A percentile compares a stretch with the other conserved stretches of the same genome.
phyloP scores from a whole-genome alignment of 2,797 vertebrate species.

The Darevskia mixta region DNA sequence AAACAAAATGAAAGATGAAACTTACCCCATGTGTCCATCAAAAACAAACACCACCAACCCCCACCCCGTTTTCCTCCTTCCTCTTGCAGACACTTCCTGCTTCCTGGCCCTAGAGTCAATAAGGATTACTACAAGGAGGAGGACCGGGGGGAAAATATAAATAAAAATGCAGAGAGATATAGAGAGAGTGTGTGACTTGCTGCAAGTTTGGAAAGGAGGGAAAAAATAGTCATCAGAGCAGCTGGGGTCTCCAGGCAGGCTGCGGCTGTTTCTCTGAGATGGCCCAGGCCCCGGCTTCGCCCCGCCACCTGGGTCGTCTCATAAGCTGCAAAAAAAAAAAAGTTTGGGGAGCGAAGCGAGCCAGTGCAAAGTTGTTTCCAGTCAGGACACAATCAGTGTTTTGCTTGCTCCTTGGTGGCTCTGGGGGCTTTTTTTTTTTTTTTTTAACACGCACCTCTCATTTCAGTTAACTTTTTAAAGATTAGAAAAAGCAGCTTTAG shows the following conservation, averaged over 20 bases:
- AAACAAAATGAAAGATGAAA: slow-evolving; percentile 67
- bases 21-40: slow-evolving; percentile 77
- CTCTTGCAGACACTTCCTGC: slow-evolving; percentile 64
- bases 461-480: slow-evolving; percentile 82
- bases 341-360: slow-evolving; percentile 73
- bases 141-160: neutral
- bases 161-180: neutral
- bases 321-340: slow-evolving; percentile 71
- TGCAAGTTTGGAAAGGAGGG: slow-evolving; percentile 33
- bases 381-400: slow-evolving; percentile 76
- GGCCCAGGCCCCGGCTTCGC: slow-evolving; percentile 71
- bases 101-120: slow-evolving; percentile 69
- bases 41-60: slow-evolving; percentile 67
- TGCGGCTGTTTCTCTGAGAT: slow-evolving; percentile 70
- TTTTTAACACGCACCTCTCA: slow-evolving; percentile 75
- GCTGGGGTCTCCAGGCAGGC: slow-evolving; percentile 45
- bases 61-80: slow-evolving; percentile 69
- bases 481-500: slow-evolving; percentile 80
- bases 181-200: slow-evolving; percentile 45
- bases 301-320: slow-evolving; percentile 80
- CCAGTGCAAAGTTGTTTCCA: slow-evolving; percentile 71
- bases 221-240: slow-evolving; percentile 56
- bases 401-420: slow-evolving; percentile 73
- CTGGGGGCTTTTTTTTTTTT: slow-evolving; percentile 18
- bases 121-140: slow-evolving; percentile 42